Conservation (phyloP, 1,140 invertebrate species). For the Eurytemora carolleeae region DNA sequence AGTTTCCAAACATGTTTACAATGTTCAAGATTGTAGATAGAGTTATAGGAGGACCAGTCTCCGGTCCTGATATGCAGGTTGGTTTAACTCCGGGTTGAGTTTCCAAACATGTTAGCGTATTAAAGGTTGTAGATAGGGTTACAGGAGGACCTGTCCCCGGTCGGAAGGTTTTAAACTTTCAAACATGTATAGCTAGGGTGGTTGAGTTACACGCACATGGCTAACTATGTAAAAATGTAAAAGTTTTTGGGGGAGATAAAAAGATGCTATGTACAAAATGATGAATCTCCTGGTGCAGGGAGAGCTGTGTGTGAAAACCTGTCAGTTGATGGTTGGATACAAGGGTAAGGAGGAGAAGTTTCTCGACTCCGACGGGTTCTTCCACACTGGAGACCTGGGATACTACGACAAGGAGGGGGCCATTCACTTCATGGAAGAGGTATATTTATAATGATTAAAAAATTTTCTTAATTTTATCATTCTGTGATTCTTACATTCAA, state of each 20-base stretch:
- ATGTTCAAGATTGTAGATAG: constrained; percentile 12
- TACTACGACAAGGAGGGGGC: constrained; percentile 12
- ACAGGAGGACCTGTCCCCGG: constrained; percentile 2
- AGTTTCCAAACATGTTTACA: constrained; percentile 11
- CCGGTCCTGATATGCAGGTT: constrained; percentile 6
- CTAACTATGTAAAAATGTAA: too few relatives aligned
- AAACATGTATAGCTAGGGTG: too few relatives aligned
- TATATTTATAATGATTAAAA: too few relatives aligned
- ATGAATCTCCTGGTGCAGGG: too few relatives aligned
- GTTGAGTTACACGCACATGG: too few relatives aligned
- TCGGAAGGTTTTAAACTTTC: too few relatives aligned
- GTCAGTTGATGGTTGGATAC: constrained; percentile 7
- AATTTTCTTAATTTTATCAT: too few relatives aligned
- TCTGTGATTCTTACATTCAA: too few relatives aligned
- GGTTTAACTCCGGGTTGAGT: constrained; percentile 7
- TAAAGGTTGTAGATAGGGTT: constrained; percentile 10
- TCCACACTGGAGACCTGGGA: constrained; percentile 14
- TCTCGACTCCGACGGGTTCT: constrained; percentile 6
- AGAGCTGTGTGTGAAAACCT: constrained; percentile 12
- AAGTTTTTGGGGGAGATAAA: too few relatives aligned
- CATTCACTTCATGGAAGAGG: constrained; percentile 12
- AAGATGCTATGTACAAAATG: too few relatives aligned
- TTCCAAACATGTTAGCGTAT: constrained; percentile 13
- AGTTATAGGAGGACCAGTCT: neutral
- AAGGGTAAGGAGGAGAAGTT: constrained; percentile 1